Base-by-base conservation (phyloP, 2,113 vertebrate species). In the Puffinus mauretanicus region DNA sequence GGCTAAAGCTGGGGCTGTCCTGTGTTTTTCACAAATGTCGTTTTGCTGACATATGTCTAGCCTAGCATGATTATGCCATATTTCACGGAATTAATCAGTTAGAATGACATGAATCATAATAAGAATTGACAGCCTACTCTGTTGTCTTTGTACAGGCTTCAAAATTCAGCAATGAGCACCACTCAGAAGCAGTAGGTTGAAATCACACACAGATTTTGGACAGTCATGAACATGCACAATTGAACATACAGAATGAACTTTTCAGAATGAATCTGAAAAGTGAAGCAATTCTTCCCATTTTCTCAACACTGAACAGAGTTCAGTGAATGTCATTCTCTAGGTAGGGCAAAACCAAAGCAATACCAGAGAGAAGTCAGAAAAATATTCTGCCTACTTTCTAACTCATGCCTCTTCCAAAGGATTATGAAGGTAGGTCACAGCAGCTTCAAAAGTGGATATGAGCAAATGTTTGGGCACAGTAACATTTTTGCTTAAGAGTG, bases 11-110 rank as follows among this genome's bases (percentile, higher is more conserved):
- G 40, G 27, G 62, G 5, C 60, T 87, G 77, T 84, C 51, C 38
- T 64, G 40, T 73, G 42, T 78, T 88, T 93, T 93, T 81, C 88
- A 75, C 83, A 92, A 94, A 78, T 32, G 30, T 70, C 6, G 2
- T 86, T 96, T 49, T 94, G 93, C 76, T 96, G 83, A 84, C 93
- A 82, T 94, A 94, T 81, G 93, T 88, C 93, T 94, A 89, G 83
- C 86, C 76, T 70, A 34, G 70, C 81, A 91, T 78, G 76, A 94
- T 92, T 92, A 94, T 93, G 83, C 81, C 36, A 82, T 75, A 83
- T 96, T 96, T 96, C 96, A 91, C 38, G 81, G 86, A 96, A 95
- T 95, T 95, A 96, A 92, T 95, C 93, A 91, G 76, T 54, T 66
- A 94, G 89, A 94, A 94, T 78, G 88, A 58, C 86, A 75, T 66